Evolutionary conservation across 2,113 vertebrate genomes (phyloP), one percentile per base, ranked within the genome.

Genomic region (Mesitornis unicolor): DNA sequence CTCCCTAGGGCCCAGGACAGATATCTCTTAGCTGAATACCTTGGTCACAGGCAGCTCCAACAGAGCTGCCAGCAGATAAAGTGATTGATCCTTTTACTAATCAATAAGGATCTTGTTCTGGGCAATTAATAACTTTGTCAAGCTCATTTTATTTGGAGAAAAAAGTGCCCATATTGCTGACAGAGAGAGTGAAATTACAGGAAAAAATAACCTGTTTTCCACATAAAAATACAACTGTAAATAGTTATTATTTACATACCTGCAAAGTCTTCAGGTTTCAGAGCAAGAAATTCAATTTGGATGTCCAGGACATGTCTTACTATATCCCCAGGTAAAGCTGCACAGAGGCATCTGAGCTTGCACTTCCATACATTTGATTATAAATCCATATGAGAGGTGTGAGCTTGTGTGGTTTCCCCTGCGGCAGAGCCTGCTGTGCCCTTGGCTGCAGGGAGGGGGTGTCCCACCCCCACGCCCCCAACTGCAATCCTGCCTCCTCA

Each of bases 91-190:
- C 51, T 84, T 84, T 8, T 8, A 4, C 5, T 6, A 19, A 89
- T 95, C 95, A 89, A 97, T 95, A 90, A 13, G 71, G 56, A 74
- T 67, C 80, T 81, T 92, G 80, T 93, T 95, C 76, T 48, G 9
- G 25, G 64, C 88, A 77, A 92, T 93, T 91, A 67, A 92, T 95
- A 94, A 96, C 93, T 90, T 94, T 8, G 43, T 51, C 76, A 11
- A 67, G 74, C 68, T 75, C 51, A 42, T 64, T 82, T 63, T 48
- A 19, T 64, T 93, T 26, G 54, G 74, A 16, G 26, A 29, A 69
- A 80, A 31, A 69, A 80, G 29, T 7, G 17, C n/a, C 53, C 4
- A 9, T 54, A 13, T 57, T 38, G 28, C 63, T 31, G 53, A 48
- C 38, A 0, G 3, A 48, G 43, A 47, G 18, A 47, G 67, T 3